Base-by-base conservation (phyloP, 2,888 invertebrate genomes). In the Drosophila mimica region DNA sequence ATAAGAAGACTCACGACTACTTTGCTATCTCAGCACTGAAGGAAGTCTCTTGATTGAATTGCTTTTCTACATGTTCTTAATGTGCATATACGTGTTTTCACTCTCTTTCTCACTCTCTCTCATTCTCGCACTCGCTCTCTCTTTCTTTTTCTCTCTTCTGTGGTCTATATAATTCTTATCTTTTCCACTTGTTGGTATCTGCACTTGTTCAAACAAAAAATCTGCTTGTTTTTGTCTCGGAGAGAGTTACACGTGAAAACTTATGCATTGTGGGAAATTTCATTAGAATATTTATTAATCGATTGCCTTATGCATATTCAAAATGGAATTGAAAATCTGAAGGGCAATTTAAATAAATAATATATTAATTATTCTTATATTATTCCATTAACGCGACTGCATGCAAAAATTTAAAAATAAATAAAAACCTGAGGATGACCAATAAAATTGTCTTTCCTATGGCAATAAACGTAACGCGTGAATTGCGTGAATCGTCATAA, bases 171-270 rank as follows among this genome's bases (percentile, higher is more conserved):
- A 36, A 48, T 31, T 38, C 43, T 72, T 76, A 79, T 79, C 71
- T 36, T 11, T 30, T 17, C 7, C 33, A 54, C 48, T n/a, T 36
- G 57, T 25, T n/a, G 40, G 11, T 31, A 43, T 57, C 68, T 31
- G 17, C 75, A 79, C 63, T 63, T 79, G 79, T 79, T 76, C 28
- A 79, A 76, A 79, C 72, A 79, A 33, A 71, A 57, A 46, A 11
- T 68, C 38, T 46, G 28, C 48, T 49, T 48, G 33, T 43, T 31
- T 38, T 56, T 56, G 48, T 15, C 11, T 30, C 34, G 38, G 36
- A 36, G 52, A 34, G 30, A 40, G 48, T 20, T 25, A 56, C 6
- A 31, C 7, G 52, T 30, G 31, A 43, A 54, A 33, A 48, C 33
- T 17, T 46, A 25, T 46, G n/a, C 28, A 56, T 31, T 38, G 33